phyloP scores from a whole-genome alignment of 92 coral and sea anemone species.

The Micromussa lordhowensis region DNA sequence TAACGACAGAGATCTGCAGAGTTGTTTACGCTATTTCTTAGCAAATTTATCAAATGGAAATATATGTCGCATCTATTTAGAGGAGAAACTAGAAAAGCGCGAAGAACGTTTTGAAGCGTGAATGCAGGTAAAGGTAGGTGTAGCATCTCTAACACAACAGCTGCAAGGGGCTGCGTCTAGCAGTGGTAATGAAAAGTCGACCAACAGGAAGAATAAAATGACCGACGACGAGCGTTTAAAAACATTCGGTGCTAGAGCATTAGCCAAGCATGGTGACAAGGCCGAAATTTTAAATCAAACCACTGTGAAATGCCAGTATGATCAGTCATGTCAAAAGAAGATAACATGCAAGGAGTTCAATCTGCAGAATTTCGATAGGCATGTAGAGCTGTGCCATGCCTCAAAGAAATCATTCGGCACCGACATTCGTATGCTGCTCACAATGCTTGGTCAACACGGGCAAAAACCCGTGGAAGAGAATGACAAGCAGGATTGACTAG shows the following conservation, averaged over 20 bases:
- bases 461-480: background rate
- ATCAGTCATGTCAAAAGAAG: constrained; percentile 49
- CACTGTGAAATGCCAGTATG: constrained; percentile 48
- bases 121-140: constrained; percentile 21
- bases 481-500: constrained; percentile 47
- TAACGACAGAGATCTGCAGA: constrained; percentile 60
- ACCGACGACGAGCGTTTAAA: constrained; percentile 46
- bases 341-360: constrained; percentile 56
- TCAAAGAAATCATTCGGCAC: constrained; percentile 17
- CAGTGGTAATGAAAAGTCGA: constrained; percentile 14
- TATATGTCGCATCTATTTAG: constrained; percentile 48
- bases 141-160: constrained; percentile 44
- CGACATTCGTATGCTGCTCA: constrained; percentile 45
- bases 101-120: constrained; percentile 49
- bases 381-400: constrained; percentile 47
- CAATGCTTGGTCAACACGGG: constrained; percentile 48
- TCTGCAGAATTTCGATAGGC: constrained; percentile 65
- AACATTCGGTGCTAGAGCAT: constrained; percentile 38
- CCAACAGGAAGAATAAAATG: constrained; percentile 8
- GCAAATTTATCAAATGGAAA: constrained; percentile 32
- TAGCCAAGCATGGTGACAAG: constrained; percentile 60
- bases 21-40: constrained; percentile 59
- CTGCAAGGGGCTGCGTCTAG: constrained; percentile 30
- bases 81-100: constrained; percentile 35
- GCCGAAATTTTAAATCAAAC: constrained; percentile 56